Evolutionary conservation across 2,888 invertebrate species (phyloP), one percentile per base, ranked within the genome.

Genomic region (Xestoiulus laeticollis): DNA sequence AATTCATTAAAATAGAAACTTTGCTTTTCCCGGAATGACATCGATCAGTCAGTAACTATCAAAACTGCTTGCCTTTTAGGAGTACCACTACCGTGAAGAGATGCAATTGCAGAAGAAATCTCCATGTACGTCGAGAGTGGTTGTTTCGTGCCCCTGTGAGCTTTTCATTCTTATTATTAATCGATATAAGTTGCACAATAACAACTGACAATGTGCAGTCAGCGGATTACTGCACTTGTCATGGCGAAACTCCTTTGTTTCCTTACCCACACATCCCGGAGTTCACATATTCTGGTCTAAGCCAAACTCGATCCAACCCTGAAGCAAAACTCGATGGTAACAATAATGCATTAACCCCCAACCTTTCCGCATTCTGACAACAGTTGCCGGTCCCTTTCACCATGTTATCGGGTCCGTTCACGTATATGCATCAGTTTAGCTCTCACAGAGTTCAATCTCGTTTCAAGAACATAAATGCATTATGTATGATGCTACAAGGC

Each of bases 121-220:
- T 48, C 10, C 5, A 48, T 22, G 12, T 26, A n/a, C 68, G 26
- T 26, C 68, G n/a, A 68, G 78, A 26, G 78, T 78, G 78, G 78
- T 5, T 78, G 78, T 30, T 78, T 78, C 78, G 78, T 30, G 78
- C 78, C 78, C 30, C 26, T 26, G 26, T 78, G 30, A 30, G 78
- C 78, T 78, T 78, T 68, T 78, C 78, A 32, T 30, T 78, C 30
- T 78, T 78, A 78, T 78, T 78, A 78, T 78, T 78, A 78, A 78
- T 78, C 78, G 78, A 78, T 78, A 78, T 78, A 78, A 78, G 78
- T 78, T 78, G 30, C 78, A 78, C 78, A 78, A 78, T 78, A 78
- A 78, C 78, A 78, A 78, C 78, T 78, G 78, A 30, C 78, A 78
- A 78, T 78, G 78, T 30, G 78, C 78, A 78, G 78, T 78, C 26